phyloP scores from a whole-genome alignment of 2,888 invertebrate genomes.

The Philopedon plagiatum region DNA sequence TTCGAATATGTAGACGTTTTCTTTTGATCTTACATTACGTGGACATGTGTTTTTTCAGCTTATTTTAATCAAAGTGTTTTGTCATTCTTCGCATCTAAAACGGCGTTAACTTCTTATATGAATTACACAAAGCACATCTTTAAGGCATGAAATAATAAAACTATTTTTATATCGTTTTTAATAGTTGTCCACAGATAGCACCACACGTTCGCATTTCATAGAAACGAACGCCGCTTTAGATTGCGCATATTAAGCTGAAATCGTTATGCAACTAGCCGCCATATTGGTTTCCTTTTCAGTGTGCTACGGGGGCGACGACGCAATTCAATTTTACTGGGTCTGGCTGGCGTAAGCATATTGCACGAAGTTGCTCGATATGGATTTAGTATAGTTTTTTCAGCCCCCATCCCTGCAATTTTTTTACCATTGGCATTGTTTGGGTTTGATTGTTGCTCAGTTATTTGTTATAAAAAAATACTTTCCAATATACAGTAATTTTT shows the following conservation, averaged over 20 bases:
- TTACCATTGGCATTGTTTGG: too few species aligned
- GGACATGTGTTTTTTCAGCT: too few species aligned
- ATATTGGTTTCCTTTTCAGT: constrained; percentile 56
- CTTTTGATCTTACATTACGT: too few species aligned
- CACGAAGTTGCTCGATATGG: neutral
- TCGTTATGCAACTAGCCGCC: constrained; percentile 40
- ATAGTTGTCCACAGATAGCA: constrained; percentile 43
- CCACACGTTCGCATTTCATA: constrained; percentile 10
- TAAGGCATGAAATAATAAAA: constrained; percentile 17
- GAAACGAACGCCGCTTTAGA: neutral
- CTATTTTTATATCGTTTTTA: neutral
- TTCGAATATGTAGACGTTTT: too few species aligned
- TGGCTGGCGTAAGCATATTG: neutral
- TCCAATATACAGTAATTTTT: too few species aligned
- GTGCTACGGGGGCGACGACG: constrained; percentile 54
- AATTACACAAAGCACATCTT: too few species aligned
- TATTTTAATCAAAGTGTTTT: too few species aligned
- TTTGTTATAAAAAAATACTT: too few species aligned
- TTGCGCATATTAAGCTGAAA: constrained; percentile 36
- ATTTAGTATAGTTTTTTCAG: neutral
- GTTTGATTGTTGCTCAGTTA: too few species aligned
- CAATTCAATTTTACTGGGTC: constrained; percentile 49
- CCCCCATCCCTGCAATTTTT: too few species aligned
- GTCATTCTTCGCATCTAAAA: too few species aligned
- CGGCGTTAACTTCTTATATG: too few species aligned